Percentiles rank a stretch among this genome's conserved stretches.
Evolutionary conservation across 2,888 invertebrate genomes (phyloP).

Genomic region (Xanthostigma xanthostigma): DNA sequence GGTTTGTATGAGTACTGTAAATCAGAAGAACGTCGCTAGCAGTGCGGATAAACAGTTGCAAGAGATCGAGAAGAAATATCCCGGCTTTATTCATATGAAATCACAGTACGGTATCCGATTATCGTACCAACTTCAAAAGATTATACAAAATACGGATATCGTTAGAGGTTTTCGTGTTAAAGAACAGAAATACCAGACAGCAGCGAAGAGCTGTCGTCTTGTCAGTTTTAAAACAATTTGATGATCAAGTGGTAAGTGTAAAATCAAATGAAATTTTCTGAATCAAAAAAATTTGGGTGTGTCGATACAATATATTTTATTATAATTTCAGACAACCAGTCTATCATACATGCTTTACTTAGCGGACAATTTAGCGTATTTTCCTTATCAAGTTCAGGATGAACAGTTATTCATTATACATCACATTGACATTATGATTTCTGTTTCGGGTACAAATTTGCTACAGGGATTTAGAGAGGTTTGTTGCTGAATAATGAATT

Average conservation of each 20-base stretch:
- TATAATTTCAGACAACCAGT: constrained; percentile 56
- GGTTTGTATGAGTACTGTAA: constrained; percentile 94
- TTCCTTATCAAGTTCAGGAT: constrained; percentile 93
- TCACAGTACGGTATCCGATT: constrained; percentile 83
- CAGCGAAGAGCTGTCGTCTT: constrained; percentile 85
- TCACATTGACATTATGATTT: constrained; percentile 93
- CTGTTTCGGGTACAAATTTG: constrained; percentile 90
- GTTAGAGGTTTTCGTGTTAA: constrained; percentile 62
- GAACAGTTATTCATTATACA: constrained; percentile 98
- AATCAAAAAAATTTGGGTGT: background rate
- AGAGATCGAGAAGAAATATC: constrained; percentile 97
- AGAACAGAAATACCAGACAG: constrained; percentile 75
- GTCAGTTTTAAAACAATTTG: constrained; percentile 87
- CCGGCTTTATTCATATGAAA: constrained; percentile 97
- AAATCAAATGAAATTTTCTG: background rate
- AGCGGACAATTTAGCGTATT: constrained; percentile 96
- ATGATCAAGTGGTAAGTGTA: constrained; percentile 61
- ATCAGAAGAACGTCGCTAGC: constrained; percentile 73
- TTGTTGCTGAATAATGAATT: constrained; percentile 13
- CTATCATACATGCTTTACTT: constrained; percentile 91
- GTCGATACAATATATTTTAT: constrained; percentile 6
- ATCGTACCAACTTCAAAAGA: constrained; percentile 73
- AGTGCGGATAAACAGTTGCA: constrained; percentile 91
- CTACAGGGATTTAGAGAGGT: constrained; percentile 90
- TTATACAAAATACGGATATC: constrained; percentile 52